These are phyloP conservation scores for Chloroceryle inda DNA, from an alignment of 2,797 vertebrate species.

Conservation along the genomic window DNA sequence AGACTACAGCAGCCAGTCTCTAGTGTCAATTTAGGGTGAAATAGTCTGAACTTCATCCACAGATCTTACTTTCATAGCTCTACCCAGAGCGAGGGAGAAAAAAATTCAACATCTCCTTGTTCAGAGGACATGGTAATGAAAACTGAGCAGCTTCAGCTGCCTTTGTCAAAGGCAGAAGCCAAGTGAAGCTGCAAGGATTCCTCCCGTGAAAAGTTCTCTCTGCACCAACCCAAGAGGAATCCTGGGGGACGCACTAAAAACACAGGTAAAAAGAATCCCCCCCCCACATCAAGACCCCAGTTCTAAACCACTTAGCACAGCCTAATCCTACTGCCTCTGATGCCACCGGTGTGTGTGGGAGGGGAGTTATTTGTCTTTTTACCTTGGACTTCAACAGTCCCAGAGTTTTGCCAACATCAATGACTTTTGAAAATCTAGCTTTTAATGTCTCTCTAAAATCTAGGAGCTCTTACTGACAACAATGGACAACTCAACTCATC, in stretches of 20 bases:
- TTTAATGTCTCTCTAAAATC: not conserved
- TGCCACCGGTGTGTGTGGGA: not conserved
- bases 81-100: not conserved
- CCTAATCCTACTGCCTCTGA: not conserved
- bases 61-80: not conserved
- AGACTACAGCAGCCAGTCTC: not conserved
- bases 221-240: not conserved
- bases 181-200: not conserved
- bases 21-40: not conserved
- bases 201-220: not conserved
- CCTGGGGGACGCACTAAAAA: not conserved
- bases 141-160: not conserved
- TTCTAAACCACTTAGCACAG: not conserved
- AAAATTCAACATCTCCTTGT: not conserved
- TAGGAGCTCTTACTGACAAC: not conserved
- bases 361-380: not conserved
- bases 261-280: not conserved
- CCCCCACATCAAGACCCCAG: accelerated
- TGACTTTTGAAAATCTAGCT: not conserved
- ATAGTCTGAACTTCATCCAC: not conserved
- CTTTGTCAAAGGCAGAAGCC: not conserved
- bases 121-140: not conserved
- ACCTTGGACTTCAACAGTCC: not conserved
- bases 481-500: not conserved
- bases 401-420: not conserved